Percentiles rank a stretch among this genome's conserved stretches.
These are phyloP conservation scores for Otus scops DNA, from an alignment of 2,797 vertebrate genomes.

Conservation along the genomic window DNA sequence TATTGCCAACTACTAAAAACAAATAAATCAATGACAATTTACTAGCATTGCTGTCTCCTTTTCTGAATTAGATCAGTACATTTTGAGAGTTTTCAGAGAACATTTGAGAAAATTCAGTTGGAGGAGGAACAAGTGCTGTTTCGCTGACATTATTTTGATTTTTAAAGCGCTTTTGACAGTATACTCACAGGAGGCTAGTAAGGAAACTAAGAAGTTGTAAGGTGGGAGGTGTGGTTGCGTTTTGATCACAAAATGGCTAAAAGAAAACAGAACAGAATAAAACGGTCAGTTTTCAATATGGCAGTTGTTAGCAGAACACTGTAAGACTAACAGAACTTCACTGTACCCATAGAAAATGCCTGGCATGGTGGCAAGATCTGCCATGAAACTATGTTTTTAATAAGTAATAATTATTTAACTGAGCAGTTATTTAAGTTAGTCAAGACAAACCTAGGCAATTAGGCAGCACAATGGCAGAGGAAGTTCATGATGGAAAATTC, in stretches of 20 bases:
- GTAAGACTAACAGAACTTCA: not conserved
- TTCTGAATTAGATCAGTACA: constrained; percentile 16
- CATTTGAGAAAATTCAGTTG: constrained; percentile 2
- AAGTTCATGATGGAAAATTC: constrained; percentile 50
- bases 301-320: not conserved
- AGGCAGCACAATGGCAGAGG: constrained; percentile 56
- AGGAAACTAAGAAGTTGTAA: not conserved
- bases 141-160: constrained; percentile 18
- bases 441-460: constrained; percentile 37
- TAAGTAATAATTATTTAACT: not conserved
- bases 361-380: not conserved
- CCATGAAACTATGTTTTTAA: not conserved
- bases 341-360: not conserved
- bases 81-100: constrained; percentile 19
- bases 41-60: constrained; percentile 7
- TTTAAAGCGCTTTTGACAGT: constrained; percentile 3
- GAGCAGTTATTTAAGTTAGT: not conserved
- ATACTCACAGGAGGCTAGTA: constrained; percentile 12
- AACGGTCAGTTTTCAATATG: not conserved
- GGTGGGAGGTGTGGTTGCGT: not conserved
- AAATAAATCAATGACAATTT: constrained; percentile 38
- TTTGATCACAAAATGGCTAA: not conserved
- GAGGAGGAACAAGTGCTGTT: not conserved
- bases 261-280: not conserved
- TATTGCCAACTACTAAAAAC: constrained; percentile 36